phyloP scores from a whole-genome alignment of 2,797 vertebrate genomes.

The Pseudochirops cupreus region DNA sequence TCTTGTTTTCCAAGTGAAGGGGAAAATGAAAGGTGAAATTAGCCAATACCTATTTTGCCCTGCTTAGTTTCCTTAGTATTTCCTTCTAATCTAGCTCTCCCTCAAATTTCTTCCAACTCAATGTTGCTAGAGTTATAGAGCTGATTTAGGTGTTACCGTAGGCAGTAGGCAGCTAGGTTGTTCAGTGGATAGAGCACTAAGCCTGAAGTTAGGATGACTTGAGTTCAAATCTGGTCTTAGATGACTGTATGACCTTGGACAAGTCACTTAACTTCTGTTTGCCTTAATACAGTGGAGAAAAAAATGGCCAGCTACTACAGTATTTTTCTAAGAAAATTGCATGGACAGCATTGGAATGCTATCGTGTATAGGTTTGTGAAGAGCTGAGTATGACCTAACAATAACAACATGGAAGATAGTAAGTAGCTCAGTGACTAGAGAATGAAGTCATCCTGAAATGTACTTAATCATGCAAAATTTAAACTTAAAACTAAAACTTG shows the following conservation, averaged over 20 bases:
- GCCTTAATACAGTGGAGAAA: not conserved
- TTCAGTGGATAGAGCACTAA: not conserved
- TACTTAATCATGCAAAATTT: not conserved
- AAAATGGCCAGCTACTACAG: not conserved
- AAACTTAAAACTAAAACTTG: not conserved
- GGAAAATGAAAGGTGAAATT: not conserved
- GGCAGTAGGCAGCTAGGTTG: not conserved
- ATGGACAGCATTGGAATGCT: not conserved
- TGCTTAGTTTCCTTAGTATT: not conserved
- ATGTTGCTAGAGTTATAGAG: not conserved
- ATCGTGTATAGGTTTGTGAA: not conserved
- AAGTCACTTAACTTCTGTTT: not conserved
- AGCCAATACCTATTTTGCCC: not conserved
- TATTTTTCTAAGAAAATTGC: not conserved
- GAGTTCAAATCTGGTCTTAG: not conserved
- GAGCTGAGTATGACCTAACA: not conserved
- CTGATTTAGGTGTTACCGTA: not conserved
- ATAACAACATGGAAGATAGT: not conserved
- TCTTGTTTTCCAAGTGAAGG: not conserved
- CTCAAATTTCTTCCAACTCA: not conserved
- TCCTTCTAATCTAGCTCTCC: not conserved
- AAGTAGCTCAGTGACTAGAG: not conserved
- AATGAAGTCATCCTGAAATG: not conserved
- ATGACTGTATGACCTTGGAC: not conserved
- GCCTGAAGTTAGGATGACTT: not conserved